Evolutionary conservation across 2,888 invertebrate genomes (phyloP).

Genomic region (Dastarcus helophoroides): DNA sequence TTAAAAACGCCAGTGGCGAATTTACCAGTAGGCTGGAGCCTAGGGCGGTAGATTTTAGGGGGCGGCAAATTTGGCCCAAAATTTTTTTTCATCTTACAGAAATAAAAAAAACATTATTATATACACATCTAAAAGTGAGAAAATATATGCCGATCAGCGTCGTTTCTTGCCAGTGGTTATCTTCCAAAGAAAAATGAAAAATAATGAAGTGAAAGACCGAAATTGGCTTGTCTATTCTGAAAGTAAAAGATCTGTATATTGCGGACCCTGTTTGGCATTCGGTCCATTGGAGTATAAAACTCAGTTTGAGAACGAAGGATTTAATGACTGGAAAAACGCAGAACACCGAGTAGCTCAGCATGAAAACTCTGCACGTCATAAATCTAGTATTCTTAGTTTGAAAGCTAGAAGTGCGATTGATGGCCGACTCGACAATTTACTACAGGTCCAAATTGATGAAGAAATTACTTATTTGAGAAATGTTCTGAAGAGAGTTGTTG

Average conservation of each 20-base stretch:
- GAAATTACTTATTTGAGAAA: constrained; percentile 18
- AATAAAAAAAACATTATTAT: too few species aligned
- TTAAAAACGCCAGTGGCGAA: too few species aligned
- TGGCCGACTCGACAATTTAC: constrained; percentile 14
- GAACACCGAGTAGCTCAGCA: constrained; percentile 15
- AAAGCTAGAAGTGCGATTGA: constrained; percentile 8
- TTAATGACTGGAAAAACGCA: constrained; percentile 19
- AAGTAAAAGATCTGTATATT: constrained; percentile 14
- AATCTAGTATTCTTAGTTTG: constrained; percentile 15
- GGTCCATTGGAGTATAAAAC: constrained; percentile 1
- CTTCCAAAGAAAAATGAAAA: constrained; percentile 6
- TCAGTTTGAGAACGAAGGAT: constrained; percentile 11
- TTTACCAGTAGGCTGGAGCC: too few species aligned
- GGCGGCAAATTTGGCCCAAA: too few species aligned
- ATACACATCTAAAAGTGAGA: too few species aligned
- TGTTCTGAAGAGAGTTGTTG: constrained; percentile 17
- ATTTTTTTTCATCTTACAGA: too few species aligned
- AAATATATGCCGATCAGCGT: constrained; percentile 13
- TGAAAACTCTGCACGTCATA: constrained; percentile 17
- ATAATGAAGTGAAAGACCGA: constrained; percentile 12
- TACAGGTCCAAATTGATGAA: constrained; percentile 12
- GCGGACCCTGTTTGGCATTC: constrained; percentile 12
- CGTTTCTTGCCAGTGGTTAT: constrained; percentile 12
- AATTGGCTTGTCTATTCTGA: constrained; percentile 12
- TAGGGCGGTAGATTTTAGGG: too few species aligned